Evolutionary conservation across 2,888 invertebrate genomes (phyloP).

Genomic region (Heteromyza rotundicornis): DNA sequence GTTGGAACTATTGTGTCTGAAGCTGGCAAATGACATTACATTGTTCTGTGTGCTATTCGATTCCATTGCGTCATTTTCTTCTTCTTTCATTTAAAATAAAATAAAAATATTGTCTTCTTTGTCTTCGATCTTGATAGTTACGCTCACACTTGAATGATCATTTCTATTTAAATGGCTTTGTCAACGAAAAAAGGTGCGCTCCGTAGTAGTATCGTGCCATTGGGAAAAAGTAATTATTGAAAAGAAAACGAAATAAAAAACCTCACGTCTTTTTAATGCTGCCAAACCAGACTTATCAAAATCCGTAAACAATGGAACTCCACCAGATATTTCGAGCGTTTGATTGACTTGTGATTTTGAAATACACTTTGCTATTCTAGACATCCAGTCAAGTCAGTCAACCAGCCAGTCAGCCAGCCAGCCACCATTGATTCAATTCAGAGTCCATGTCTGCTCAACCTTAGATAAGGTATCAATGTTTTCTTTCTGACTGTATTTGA

Average conservation of each 20-base stretch:
- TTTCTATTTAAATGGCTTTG: conserved; percentile 58
- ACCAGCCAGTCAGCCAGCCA: not conserved
- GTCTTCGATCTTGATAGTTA: conserved; percentile 33
- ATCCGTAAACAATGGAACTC: not conserved
- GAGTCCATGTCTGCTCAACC: conserved; percentile 12
- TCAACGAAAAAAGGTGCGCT: conserved; percentile 46
- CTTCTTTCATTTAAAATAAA: not conserved
- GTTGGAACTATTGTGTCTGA: not conserved
- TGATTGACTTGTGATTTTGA: conserved; percentile 35
- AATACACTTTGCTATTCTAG: conserved; percentile 22
- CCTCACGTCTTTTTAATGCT: conserved; percentile 9
- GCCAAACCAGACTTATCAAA: not conserved
- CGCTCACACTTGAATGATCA: conserved; percentile 45
- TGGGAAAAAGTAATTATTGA: conserved; percentile 44
- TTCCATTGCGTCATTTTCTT: conserved; percentile 1
- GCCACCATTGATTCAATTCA: not conserved
- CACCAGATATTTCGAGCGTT: not conserved
- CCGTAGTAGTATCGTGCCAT: conserved; percentile 32
- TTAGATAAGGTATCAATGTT: conserved; percentile 17
- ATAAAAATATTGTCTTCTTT: not conserved
- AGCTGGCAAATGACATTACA: not conserved
- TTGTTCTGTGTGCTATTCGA: not conserved
- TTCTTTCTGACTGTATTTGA: not conserved
- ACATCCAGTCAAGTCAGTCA: not conserved
- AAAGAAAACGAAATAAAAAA: conserved; percentile 33